Evolutionary conservation across 2,888 invertebrate genomes (phyloP).

Genomic region (Cephus runcator): DNA sequence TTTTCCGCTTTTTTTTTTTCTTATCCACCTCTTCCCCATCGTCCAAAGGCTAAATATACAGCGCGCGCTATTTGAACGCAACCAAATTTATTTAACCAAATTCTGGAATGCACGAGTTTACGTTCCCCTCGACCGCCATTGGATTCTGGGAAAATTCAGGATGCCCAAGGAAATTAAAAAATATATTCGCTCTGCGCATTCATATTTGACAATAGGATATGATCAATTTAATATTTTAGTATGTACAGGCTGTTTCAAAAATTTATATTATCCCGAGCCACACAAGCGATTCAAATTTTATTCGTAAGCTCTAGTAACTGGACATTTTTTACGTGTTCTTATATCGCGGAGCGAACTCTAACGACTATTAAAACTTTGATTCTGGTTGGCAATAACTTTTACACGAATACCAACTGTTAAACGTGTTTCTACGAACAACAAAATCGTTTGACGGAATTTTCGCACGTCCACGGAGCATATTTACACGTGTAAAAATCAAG

Average conservation of each 20-base stretch:
- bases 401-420: not conserved
- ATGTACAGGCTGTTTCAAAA: not conserved
- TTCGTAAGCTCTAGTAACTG: no score
- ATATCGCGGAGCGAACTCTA: not conserved
- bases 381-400: not conserved
- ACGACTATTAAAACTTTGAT: not conserved
- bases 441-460: not conserved
- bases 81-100: slow-evolving; percentile 14
- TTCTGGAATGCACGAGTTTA: slow-evolving; percentile 4
- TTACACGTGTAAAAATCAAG: not conserved
- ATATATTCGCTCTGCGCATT: not conserved
- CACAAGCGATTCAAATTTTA: no score
- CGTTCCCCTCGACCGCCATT: not conserved
- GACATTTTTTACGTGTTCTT: not conserved
- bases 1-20: not conserved
- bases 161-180: not conserved
- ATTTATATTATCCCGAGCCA: no score
- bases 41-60: not conserved
- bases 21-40: not conserved
- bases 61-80: not conserved
- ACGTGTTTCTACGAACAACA: not conserved
- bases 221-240: not conserved
- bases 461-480: not conserved
- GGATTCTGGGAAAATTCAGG: not conserved
- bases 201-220: not conserved